phyloP scores from a whole-genome alignment of 1,140 invertebrate genomes.

The Thereuonema tuberculata region DNA sequence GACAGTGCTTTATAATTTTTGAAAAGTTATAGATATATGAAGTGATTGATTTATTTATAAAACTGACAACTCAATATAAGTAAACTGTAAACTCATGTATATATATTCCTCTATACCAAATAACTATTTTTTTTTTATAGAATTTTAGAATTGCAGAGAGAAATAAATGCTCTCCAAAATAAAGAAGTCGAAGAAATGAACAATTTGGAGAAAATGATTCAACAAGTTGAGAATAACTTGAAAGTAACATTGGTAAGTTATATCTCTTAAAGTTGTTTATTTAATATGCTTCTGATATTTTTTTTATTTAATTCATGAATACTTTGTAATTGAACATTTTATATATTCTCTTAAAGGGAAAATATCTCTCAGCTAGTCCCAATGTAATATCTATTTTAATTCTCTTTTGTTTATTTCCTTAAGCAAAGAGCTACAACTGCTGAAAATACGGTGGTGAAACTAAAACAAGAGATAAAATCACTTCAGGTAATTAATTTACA shows the following conservation, averaged over 20 bases:
- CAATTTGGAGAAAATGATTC: neutral
- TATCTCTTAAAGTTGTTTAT: no score
- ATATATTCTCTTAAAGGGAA: no score
- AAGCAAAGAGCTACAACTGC: neutral
- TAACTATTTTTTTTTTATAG: neutral
- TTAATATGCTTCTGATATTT: neutral
- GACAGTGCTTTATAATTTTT: neutral
- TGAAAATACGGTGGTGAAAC: neutral
- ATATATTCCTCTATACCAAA: neutral
- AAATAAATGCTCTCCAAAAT: neutral
- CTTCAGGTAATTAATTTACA: neutral
- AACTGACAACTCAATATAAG: neutral
- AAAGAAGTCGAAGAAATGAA: conserved; percentile 3
- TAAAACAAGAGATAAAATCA: neutral
- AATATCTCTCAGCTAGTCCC: no score
- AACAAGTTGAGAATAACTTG: conserved; percentile 7
- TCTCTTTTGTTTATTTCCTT: neutral
- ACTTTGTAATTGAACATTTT: neutral
- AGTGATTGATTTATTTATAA: neutral
- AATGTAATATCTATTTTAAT: no score
- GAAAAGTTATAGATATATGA: neutral
- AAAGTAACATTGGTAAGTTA: neutral
- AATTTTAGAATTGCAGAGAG: neutral
- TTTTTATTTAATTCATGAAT: neutral
- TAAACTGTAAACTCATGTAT: neutral